phyloP scores from a whole-genome alignment of 2,888 invertebrate species.

The Lepas anatifera region DNA sequence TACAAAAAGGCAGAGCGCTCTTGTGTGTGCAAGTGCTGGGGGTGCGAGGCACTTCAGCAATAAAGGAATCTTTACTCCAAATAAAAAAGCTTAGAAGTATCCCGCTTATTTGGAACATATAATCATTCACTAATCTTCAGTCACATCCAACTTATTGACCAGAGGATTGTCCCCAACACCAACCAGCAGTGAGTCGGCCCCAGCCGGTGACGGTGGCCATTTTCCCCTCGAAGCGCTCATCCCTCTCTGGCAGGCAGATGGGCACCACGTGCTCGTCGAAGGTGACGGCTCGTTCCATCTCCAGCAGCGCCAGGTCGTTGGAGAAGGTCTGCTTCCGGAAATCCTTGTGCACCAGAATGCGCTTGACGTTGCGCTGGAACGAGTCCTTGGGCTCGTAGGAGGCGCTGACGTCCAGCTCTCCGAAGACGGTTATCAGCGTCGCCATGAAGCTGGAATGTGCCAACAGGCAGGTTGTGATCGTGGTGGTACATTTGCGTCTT shows the following conservation, averaged over 20 bases:
- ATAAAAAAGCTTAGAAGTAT: too few relatives aligned
- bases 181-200: slow-evolving; percentile 78
- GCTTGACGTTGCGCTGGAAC: slow-evolving; percentile 63
- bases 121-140: too few relatives aligned
- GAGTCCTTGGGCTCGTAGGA: slow-evolving; percentile 51
- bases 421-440: slow-evolving; percentile 77
- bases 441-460: slow-evolving; percentile 59
- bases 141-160: too few relatives aligned
- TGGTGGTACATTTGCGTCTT: too few relatives aligned
- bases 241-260: slow-evolving; percentile 68
- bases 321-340: slow-evolving; percentile 85
- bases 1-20: too few relatives aligned
- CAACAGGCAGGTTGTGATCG: too few relatives aligned
- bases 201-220: slow-evolving; percentile 85
- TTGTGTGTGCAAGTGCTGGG: too few relatives aligned
- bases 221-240: slow-evolving; percentile 65
- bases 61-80: too few relatives aligned
- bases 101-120: too few relatives aligned
- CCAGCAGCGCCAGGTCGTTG: slow-evolving; percentile 76
- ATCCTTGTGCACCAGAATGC: slow-evolving; percentile 76
- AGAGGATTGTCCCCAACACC: slow-evolving; percentile 28
- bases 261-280: slow-evolving; percentile 83
- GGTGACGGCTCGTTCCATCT: slow-evolving; percentile 66
- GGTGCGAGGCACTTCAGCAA: too few relatives aligned
- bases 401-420: slow-evolving; percentile 79